These are phyloP conservation scores for Puntigrus tetrazona DNA, from an alignment of 2,113 vertebrate genomes.

Conservation along the genomic window DNA sequence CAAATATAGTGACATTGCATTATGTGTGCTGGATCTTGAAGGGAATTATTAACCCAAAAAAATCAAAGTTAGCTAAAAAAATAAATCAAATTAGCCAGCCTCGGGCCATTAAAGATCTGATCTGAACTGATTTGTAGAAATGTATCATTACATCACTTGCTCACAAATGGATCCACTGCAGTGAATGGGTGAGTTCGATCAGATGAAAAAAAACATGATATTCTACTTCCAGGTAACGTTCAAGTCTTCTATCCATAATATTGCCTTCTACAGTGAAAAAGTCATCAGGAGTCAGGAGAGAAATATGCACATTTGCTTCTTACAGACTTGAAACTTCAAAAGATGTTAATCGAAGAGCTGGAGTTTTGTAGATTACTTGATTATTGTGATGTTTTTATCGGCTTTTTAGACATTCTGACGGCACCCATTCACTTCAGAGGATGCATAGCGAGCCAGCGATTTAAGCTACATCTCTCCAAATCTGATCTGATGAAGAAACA, in stretches of 20 bases:
- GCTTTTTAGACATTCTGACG: not conserved
- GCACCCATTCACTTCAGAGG: not conserved
- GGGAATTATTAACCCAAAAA: not conserved
- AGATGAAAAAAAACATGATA: not conserved
- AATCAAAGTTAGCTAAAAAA: not conserved
- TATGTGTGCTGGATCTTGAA: slow-evolving; percentile 1
- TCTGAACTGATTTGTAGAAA: not conserved
- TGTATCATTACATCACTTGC: not conserved
- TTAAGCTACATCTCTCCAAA: not conserved
- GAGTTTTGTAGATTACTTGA: too few relatives aligned
- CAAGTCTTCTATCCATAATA: too few relatives aligned
- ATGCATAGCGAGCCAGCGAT: not conserved
- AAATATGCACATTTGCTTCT: not conserved
- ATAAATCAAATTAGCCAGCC: not conserved
- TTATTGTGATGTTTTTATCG: not conserved
- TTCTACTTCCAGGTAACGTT: too few relatives aligned
- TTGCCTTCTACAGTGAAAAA: too few relatives aligned
- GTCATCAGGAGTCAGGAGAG: too few relatives aligned
- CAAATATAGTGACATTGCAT: slow-evolving; percentile 1
- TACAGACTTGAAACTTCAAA: not conserved
- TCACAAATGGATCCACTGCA: not conserved
- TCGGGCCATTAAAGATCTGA: not conserved
- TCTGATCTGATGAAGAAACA: too few relatives aligned
- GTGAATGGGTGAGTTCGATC: not conserved
- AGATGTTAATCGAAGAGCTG: too few relatives aligned